phyloP scores from a whole-genome alignment of 2,113 vertebrate species.

The Panurus biarmicus region DNA sequence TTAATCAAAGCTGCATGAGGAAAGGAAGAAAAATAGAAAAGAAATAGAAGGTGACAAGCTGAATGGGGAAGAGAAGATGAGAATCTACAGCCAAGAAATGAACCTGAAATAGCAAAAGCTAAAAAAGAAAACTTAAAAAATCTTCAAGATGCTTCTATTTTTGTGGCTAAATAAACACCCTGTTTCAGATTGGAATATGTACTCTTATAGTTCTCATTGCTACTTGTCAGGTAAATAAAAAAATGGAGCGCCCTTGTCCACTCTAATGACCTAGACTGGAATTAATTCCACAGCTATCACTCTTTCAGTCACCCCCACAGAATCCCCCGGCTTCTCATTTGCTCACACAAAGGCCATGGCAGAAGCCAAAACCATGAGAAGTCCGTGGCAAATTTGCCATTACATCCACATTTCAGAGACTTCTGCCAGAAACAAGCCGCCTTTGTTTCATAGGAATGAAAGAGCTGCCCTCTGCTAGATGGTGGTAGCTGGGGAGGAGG shows the following conservation, averaged over 20 bases:
- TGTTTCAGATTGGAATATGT: background rate
- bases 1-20: background rate
- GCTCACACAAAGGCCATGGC: background rate
- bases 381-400: background rate
- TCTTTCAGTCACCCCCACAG: background rate
- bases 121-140: background rate
- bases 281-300: background rate
- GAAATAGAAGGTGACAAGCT: background rate
- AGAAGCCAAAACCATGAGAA: background rate
- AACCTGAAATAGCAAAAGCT: background rate
- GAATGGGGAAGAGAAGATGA: background rate
- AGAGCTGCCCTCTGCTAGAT: background rate
- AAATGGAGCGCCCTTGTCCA: background rate
- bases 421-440: background rate
- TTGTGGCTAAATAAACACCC: background rate
- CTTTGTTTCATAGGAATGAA: accelerated
- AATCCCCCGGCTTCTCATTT: background rate
- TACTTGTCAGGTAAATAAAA: background rate
- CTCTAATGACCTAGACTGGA: background rate
- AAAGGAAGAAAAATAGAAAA: background rate
- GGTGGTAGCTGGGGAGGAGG: background rate
- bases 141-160: background rate
- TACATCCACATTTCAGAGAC: background rate
- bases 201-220: background rate
- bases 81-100: background rate